Conservation (phyloP, 2,113 vertebrate species). For the Poecile atricapillus region DNA sequence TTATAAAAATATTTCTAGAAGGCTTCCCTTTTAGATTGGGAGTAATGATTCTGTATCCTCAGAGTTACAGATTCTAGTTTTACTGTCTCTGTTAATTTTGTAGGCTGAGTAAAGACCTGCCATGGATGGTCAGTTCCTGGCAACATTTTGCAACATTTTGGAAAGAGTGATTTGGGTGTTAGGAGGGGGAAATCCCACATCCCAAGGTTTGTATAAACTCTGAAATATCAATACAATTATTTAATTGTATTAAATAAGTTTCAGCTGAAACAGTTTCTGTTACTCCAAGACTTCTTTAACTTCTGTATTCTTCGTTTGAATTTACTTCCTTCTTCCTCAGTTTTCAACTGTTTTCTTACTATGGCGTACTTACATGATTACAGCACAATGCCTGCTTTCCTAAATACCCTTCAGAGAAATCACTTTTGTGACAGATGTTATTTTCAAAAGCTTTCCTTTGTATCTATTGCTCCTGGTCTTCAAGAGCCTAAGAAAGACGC, state of each 20-base stretch:
- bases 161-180: background rate
- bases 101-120: background rate
- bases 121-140: background rate
- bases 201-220: background rate
- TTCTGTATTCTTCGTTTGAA: background rate
- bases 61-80: background rate
- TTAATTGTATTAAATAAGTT: background rate
- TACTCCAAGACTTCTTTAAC: background rate
- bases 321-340: background rate
- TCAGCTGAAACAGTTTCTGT: background rate
- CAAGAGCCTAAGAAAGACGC: background rate
- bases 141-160: background rate
- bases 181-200: background rate
- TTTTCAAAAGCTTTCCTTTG: background rate
- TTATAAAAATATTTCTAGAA: background rate
- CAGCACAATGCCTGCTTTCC: background rate
- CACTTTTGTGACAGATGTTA: background rate
- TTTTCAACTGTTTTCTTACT: background rate
- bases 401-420: background rate
- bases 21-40: background rate
- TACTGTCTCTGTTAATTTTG: background rate
- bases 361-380: background rate
- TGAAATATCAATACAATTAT: background rate
- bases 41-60: background rate
- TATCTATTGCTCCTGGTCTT: background rate